Percentiles rank a stretch among this genome's conserved stretches.
These are phyloP conservation scores for Arrhopalites spinosus DNA, from an alignment of 2,888 invertebrate genomes.

Conservation along the genomic window DNA sequence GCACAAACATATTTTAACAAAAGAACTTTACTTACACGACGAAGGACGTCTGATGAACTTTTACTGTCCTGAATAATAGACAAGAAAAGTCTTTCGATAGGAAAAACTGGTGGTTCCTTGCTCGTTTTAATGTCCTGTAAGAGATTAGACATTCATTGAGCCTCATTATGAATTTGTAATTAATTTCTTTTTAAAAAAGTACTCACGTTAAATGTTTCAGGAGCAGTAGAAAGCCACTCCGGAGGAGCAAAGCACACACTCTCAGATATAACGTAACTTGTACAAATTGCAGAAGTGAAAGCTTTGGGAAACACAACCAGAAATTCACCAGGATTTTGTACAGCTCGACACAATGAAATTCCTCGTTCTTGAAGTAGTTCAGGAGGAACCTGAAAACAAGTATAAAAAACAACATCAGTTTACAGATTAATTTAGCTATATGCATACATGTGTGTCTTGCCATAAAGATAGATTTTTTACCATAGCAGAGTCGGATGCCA, in stretches of 20 bases:
- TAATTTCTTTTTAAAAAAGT: not conserved
- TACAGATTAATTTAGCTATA: too few species aligned
- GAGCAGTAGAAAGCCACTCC: constrained; percentile 76
- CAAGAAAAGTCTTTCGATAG: constrained; percentile 79
- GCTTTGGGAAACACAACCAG: constrained; percentile 87
- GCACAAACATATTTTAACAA: too few species aligned
- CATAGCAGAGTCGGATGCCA: constrained; percentile 91
- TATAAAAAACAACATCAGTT: not conserved
- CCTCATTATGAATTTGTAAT: not conserved
- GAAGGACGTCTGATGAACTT: constrained; percentile 68
- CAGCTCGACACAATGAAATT: constrained; percentile 77
- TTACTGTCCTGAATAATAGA: constrained; percentile 73
- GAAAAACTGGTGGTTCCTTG: constrained; percentile 89
- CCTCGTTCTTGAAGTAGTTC: constrained; percentile 72
- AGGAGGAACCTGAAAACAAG: constrained; percentile 70
- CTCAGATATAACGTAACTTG: constrained; percentile 87
- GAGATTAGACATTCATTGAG: constrained; percentile 6
- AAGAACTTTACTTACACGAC: constrained; percentile 64
- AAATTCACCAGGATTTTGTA: constrained; percentile 86
- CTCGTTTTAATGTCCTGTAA: constrained; percentile 76
- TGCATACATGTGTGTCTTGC: too few species aligned
- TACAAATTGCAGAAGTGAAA: constrained; percentile 84
- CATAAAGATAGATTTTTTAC: too few species aligned
- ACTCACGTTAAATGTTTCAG: constrained; percentile 72
- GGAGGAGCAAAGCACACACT: constrained; percentile 88